phyloP scores from a whole-genome alignment of 2,888 invertebrate genomes.

The Aspidiotus rigidus region DNA sequence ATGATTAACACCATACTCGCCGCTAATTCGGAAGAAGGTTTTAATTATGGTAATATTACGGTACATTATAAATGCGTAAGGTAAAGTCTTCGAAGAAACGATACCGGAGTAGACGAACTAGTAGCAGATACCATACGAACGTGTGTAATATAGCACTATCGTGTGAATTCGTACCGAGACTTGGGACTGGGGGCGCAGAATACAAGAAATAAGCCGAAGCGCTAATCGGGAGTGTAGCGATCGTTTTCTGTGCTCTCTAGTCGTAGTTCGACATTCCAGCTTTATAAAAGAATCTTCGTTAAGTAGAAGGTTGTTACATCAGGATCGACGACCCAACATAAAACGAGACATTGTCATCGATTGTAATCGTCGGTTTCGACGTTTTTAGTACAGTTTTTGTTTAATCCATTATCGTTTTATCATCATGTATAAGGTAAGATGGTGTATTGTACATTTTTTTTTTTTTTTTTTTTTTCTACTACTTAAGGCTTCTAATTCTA shows the following conservation, averaged over 20 bases:
- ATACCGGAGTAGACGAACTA: too few relatives aligned
- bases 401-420: background rate
- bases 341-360: background rate
- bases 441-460: constrained; percentile 1
- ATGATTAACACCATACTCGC: too few relatives aligned
- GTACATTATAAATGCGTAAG: too few relatives aligned
- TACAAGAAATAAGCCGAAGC: constrained; percentile 13
- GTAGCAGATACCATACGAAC: background rate
- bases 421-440: constrained; percentile 23
- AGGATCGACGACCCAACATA: constrained; percentile 27
- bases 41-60: too few relatives aligned
- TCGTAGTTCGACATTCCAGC: constrained; percentile 8
- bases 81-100: too few relatives aligned
- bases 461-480: background rate
- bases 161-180: constrained; percentile 14
- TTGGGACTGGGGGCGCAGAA: background rate
- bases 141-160: constrained; percentile 3
- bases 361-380: background rate
- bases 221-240: constrained; percentile 14
- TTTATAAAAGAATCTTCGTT: constrained; percentile 11
- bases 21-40: too few relatives aligned
- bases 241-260: background rate
- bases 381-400: constrained; percentile 1
- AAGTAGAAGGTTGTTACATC: constrained; percentile 10
- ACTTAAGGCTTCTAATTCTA: background rate